Conservation (phyloP, 2,113 vertebrate species). For the Heterotis niloticus region DNA sequence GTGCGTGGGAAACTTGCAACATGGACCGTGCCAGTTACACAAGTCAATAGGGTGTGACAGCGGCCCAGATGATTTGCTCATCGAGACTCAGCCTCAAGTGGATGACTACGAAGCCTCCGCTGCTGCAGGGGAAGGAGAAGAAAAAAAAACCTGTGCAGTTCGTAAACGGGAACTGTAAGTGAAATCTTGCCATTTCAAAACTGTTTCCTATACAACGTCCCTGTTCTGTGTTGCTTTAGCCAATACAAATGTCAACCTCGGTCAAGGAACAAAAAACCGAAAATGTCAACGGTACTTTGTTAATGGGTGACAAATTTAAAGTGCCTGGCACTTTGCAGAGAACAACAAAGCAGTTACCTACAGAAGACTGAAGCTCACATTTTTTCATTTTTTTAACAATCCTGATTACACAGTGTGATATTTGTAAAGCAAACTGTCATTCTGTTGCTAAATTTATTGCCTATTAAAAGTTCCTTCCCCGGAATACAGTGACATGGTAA, state of each 20-base stretch:
- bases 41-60: background rate
- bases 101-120: background rate
- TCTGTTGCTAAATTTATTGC: too few relatives aligned
- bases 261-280: background rate
- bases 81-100: background rate
- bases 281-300: background rate
- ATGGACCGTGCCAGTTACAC: background rate
- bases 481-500: background rate
- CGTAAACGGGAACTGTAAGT: conserved; percentile 37
- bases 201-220: conserved; percentile 38
- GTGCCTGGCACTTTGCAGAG: background rate
- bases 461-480: background rate
- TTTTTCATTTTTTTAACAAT: background rate
- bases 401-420: background rate
- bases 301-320: background rate
- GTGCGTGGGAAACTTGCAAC: background rate
- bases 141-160: background rate
- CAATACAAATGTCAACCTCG: background rate
- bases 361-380: background rate
- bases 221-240: background rate
- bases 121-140: background rate
- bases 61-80: background rate
- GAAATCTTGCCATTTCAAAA: conserved; percentile 39
- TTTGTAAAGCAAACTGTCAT: background rate
- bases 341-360: background rate